Evolutionary conservation across 2,797 vertebrate genomes (phyloP).

Genomic region (Malacoctenus gilli): DNA sequence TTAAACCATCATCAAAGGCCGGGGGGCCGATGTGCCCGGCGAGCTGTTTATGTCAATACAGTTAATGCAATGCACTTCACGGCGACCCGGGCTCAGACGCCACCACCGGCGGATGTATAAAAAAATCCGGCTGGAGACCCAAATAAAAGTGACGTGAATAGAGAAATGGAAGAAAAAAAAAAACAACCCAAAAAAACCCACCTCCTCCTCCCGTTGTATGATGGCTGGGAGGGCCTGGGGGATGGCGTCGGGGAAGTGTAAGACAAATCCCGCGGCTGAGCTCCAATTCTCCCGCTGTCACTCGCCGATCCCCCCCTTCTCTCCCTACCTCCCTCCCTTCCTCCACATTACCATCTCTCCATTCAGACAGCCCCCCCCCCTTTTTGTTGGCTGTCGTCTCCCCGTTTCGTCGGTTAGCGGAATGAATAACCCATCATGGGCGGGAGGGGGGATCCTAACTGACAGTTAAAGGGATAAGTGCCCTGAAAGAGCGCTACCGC

Average conservation of each 20-base stretch:
- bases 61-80: conserved; percentile 77
- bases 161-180: too few relatives aligned
- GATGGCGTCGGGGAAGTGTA: conserved; percentile 66
- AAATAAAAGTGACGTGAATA: conserved; percentile 61
- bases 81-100: conserved; percentile 49
- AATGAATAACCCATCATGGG: conserved; percentile 60
- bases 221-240: conserved; percentile 38
- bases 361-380: conserved; percentile 46
- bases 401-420: conserved; percentile 50
- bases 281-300: conserved; percentile 67
- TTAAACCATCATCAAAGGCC: conserved; percentile 80
- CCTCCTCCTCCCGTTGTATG: too few relatives aligned
- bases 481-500: conserved; percentile 53
- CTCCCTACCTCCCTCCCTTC: conserved; percentile 1
- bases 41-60: conserved; percentile 79
- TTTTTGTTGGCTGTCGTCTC: conserved; percentile 55
- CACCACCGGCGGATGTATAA: conserved; percentile 53
- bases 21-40: conserved; percentile 56
- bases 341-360: conserved; percentile 50
- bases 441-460: conserved; percentile 63
- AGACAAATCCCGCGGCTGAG: conserved; percentile 68
- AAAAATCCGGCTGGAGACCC: conserved; percentile 52
- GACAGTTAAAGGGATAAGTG: conserved; percentile 73
- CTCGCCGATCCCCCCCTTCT: conserved; percentile 40
- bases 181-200: too few relatives aligned